A percentile compares a stretch with the other conserved stretches of the same genome.
These are phyloP conservation scores for Xiphophorus couchianus DNA, from an alignment of 2,113 vertebrate genomes.

Conservation along the genomic window DNA sequence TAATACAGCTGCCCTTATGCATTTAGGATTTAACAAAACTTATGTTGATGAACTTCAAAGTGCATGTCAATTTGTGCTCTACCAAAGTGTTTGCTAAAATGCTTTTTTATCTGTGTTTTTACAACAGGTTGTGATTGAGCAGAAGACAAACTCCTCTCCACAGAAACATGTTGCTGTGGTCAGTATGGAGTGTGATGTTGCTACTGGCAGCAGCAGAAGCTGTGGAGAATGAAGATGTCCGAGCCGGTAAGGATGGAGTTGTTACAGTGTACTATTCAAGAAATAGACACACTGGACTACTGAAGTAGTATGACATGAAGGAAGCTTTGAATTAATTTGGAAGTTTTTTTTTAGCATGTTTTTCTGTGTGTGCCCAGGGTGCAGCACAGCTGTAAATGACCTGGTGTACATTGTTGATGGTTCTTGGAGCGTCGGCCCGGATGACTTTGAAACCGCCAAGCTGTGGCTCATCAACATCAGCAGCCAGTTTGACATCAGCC, in stretches of 20 bases:
- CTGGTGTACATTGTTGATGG: slow-evolving; percentile 84
- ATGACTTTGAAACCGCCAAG: slow-evolving; percentile 82
- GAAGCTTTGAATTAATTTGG: not conserved
- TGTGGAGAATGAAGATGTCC: slow-evolving; percentile 65
- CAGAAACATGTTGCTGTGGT: slow-evolving; percentile 66
- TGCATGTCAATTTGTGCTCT: too few relatives aligned
- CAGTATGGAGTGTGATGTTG: slow-evolving; percentile 42
- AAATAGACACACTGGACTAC: not conserved
- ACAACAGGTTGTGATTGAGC: slow-evolving; percentile 11
- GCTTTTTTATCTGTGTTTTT: not conserved
- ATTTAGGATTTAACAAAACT: too few relatives aligned
- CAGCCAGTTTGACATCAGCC: slow-evolving; percentile 82
- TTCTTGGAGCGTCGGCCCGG: slow-evolving; percentile 82
- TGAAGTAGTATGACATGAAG: not conserved
- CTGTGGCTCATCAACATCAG: slow-evolving; percentile 84
- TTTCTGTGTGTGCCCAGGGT: slow-evolving; percentile 65
- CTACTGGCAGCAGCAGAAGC: slow-evolving; percentile 52
- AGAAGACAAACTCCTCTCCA: not conserved
- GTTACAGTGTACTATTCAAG: too few relatives aligned
- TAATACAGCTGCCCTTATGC: too few relatives aligned
- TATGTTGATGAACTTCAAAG: too few relatives aligned
- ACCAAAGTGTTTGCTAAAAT: not conserved
- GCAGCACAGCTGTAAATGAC: slow-evolving; percentile 84
- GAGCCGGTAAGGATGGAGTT: slow-evolving; percentile 68
- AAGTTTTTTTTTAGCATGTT: not conserved